These are phyloP conservation scores for Capreolus pygargus DNA, from an alignment of 2,113 vertebrate species.

Conservation along the genomic window DNA sequence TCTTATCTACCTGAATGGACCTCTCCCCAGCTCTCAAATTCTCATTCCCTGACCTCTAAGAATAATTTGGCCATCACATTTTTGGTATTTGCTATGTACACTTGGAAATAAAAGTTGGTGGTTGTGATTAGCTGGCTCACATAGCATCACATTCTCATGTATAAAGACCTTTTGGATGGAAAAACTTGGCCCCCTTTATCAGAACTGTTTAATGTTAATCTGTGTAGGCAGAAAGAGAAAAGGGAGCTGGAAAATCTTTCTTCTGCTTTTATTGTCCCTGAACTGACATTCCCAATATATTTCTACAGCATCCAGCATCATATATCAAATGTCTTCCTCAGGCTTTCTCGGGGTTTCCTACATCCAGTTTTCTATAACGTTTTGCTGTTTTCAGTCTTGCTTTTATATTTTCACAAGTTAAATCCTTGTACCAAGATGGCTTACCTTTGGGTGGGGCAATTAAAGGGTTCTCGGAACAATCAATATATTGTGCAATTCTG, in stretches of 20 bases:
- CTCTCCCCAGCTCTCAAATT: background rate
- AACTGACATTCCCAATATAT: background rate
- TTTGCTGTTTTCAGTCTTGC: background rate
- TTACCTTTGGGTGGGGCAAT: background rate
- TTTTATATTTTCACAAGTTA: background rate
- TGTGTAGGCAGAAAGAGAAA: background rate
- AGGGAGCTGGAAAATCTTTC: background rate
- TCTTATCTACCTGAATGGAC: background rate
- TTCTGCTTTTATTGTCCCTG: background rate
- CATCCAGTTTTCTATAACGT: background rate
- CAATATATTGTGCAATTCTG: background rate
- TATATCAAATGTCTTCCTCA: background rate
- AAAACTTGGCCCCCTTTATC: background rate
- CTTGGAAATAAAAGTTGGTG: background rate
- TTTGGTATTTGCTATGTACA: background rate
- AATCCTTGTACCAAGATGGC: background rate
- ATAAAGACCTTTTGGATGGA: background rate
- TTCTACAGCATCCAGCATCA: background rate
- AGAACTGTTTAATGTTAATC: background rate
- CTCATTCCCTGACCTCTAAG: no score
- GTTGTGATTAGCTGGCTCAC: background rate
- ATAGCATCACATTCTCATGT: background rate
- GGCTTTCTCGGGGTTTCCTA: background rate
- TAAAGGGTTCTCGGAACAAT: background rate
- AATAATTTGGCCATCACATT: background rate